Evolutionary conservation across 2,797 vertebrate genomes (phyloP).

Genomic region (Sebastes aleutianus): DNA sequence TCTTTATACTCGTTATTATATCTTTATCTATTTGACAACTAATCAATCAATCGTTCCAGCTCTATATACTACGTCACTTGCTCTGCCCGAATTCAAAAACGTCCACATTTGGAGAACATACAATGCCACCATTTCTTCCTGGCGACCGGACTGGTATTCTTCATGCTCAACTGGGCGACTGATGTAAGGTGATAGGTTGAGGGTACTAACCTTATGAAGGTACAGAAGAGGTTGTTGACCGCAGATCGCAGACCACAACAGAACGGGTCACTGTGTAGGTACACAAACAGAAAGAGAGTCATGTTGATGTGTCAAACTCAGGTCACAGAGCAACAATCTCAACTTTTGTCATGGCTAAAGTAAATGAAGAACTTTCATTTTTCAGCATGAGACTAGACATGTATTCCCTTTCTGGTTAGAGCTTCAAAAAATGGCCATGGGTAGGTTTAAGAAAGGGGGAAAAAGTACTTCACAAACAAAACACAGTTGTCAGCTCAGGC

Average conservation of each 20-base stretch:
- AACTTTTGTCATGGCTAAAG: conserved; percentile 40
- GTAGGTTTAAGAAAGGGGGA: background rate
- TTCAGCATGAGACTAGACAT: background rate
- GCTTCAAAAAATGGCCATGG: conserved; percentile 1
- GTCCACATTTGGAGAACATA: background rate
- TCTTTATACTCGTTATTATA: background rate
- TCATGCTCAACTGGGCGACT: background rate
- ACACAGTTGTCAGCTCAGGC: conserved; percentile 36
- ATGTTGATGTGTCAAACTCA: conserved; percentile 13
- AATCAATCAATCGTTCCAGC: too few relatives aligned
- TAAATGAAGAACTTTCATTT: conserved; percentile 11
- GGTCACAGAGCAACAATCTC: conserved; percentile 24
- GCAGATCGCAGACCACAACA: background rate
- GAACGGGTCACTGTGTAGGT: background rate
- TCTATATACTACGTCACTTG: background rate
- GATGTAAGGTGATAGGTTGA: background rate
- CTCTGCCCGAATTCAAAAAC: background rate
- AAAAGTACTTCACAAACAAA: conserved; percentile 4
- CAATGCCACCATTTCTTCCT: background rate
- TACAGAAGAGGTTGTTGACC: background rate
- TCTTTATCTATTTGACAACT: background rate
- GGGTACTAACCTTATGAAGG: background rate
- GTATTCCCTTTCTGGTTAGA: conserved; percentile 2
- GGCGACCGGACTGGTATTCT: background rate
- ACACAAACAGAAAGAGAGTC: conserved; percentile 30